Evolutionary conservation across 2,888 invertebrate species (phyloP).

Genomic region (Eristalinus sepulchralis): DNA sequence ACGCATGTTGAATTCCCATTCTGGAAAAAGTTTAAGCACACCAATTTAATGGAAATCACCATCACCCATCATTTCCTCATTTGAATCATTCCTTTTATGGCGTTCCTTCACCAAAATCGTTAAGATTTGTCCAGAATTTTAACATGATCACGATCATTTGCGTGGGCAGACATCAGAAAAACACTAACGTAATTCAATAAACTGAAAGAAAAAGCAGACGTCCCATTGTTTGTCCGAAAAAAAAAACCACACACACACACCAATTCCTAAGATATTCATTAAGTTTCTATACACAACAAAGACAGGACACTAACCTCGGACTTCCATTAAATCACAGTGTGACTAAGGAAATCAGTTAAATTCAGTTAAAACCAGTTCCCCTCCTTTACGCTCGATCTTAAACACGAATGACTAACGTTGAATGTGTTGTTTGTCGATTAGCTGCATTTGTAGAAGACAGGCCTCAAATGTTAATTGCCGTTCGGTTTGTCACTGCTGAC

Average conservation of each 20-base stretch:
- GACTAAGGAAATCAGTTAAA: constrained; percentile 36
- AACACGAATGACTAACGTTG: constrained; percentile 12
- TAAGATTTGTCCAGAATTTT: neutral
- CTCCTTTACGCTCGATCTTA: neutral
- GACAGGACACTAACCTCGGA: constrained; percentile 19
- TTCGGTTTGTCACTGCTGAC: neutral
- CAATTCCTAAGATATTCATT: constrained; percentile 4
- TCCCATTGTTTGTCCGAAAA: neutral
- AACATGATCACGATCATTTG: neutral
- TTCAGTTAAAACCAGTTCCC: constrained; percentile 30
- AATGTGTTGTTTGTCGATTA: constrained; percentile 19
- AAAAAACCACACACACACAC: neutral
- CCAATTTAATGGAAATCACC: neutral
- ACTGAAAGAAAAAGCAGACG: neutral
- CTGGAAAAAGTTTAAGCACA: too few relatives aligned
- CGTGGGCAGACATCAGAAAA: too few relatives aligned
- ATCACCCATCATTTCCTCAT: neutral
- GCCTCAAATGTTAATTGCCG: constrained; percentile 11
- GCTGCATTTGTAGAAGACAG: constrained; percentile 1
- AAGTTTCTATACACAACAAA: constrained; percentile 12
- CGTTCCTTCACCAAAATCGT: neutral
- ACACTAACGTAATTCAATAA: too few relatives aligned
- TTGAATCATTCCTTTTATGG: neutral
- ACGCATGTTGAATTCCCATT: too few relatives aligned
- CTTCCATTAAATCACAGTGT: neutral